Evolutionary conservation across 1,140 invertebrate genomes (phyloP).

Genomic region (Procambarus clarkii): DNA sequence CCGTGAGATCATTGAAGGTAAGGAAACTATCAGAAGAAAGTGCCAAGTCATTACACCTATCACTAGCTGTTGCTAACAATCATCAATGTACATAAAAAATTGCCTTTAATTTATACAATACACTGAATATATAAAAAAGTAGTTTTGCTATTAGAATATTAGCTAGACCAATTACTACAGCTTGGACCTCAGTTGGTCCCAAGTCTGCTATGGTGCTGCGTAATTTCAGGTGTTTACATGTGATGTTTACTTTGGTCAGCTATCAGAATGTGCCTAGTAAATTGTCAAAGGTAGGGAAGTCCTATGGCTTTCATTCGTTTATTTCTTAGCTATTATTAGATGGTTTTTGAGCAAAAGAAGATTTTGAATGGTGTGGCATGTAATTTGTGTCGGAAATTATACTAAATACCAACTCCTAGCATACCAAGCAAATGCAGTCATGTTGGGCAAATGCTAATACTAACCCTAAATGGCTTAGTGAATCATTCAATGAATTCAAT

Average conservation of each 20-base stretch:
- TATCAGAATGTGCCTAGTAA: background rate
- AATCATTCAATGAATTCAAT: no score
- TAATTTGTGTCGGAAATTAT: no score
- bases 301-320: background rate
- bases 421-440: no score
- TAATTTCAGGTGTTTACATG: constrained; percentile 50
- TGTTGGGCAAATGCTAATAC: no score
- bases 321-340: background rate
- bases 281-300: background rate
- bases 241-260: background rate
- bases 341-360: background rate
- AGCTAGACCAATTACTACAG: no score
- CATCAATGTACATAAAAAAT: background rate
- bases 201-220: constrained; percentile 64
- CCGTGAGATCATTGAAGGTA: no score
- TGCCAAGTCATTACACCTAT: background rate
- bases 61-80: background rate
- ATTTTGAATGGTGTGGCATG: background rate
- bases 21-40: no score
- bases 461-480: no score
- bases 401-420: no score
- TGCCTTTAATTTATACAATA: background rate
- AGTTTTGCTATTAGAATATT: no score
- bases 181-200: constrained; percentile 49
- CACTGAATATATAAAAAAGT: background rate